Percentiles rank a stretch among this genome's conserved stretches.
Evolutionary conservation across 2,888 invertebrate genomes (phyloP).

Genomic region (Pogonocherus hispidulus): DNA sequence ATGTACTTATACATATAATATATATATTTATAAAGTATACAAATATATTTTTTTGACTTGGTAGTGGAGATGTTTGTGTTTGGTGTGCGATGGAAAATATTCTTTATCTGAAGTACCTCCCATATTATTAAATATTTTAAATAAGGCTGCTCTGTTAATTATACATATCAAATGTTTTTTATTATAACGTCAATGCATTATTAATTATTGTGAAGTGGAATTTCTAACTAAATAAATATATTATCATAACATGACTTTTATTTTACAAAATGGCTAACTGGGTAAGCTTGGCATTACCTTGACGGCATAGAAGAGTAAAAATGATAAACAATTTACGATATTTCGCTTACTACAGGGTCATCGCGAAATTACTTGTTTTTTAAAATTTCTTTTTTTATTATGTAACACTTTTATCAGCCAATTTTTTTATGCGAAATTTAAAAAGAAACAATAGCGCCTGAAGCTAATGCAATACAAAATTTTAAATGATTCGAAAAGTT

Average conservation of each 20-base stretch:
- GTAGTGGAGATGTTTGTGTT: constrained; percentile 64
- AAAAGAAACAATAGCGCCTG: too few species aligned
- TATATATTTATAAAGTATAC: constrained; percentile 58
- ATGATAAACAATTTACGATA: too few species aligned
- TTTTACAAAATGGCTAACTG: too few species aligned
- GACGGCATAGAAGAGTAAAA: too few species aligned
- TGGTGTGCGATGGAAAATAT: constrained; percentile 59
- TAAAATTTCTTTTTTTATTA: too few species aligned
- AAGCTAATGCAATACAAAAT: too few species aligned
- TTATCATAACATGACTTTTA: constrained; percentile 38
- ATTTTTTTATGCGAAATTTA: too few species aligned
- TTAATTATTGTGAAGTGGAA: constrained; percentile 64
- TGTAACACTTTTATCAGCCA: too few species aligned
- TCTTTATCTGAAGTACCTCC: constrained; percentile 56
- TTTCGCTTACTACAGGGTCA: too few species aligned
- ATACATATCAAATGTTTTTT: constrained; percentile 65
- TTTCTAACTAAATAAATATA: constrained; percentile 66
- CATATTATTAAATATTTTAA: constrained; percentile 47
- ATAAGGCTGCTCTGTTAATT: constrained; percentile 65
- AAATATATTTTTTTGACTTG: constrained; percentile 68
- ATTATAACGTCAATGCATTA: constrained; percentile 60
- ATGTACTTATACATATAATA: constrained; percentile 49
- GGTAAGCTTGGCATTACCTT: too few species aligned
- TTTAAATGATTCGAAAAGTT: too few species aligned
- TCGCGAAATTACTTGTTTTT: too few species aligned